Percentiles rank a stretch among this genome's conserved stretches.
phyloP scores from a whole-genome alignment of 2,888 invertebrate genomes.

The Coecobrya sp. region DNA sequence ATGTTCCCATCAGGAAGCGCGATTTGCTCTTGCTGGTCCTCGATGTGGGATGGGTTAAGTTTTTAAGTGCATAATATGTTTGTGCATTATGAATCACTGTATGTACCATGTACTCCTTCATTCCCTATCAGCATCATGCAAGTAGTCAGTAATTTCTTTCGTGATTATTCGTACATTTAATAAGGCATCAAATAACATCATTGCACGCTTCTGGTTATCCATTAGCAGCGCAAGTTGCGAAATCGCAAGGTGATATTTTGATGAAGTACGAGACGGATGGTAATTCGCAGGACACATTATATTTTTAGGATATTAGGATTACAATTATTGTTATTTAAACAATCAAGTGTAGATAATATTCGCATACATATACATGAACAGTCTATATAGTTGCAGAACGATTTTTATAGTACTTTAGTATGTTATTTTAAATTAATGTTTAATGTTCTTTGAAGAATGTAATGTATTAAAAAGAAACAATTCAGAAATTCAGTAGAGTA shows the following conservation, averaged over 20 bases:
- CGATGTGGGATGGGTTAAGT: slow-evolving; percentile 68
- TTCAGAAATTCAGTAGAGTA: not conserved
- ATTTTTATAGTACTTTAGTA: not conserved
- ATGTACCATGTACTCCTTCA: not conserved
- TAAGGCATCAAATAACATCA: slow-evolving; percentile 74
- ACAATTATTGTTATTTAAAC: not conserved
- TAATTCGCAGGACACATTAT: not conserved
- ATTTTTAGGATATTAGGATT: not conserved
- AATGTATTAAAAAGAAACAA: slow-evolving; percentile 15
- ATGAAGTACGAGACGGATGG: slow-evolving; percentile 56
- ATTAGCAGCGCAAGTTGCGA: slow-evolving; percentile 63
- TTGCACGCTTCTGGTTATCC: slow-evolving; percentile 4
- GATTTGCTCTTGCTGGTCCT: slow-evolving; percentile 57
- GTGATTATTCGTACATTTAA: slow-evolving; percentile 78
- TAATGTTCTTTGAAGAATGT: not conserved
- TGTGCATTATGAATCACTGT: slow-evolving; percentile 61
- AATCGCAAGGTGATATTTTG: slow-evolving; percentile 74
- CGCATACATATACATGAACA: no score
- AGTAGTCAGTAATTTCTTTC: slow-evolving; percentile 17
- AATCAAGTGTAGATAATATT: no score
- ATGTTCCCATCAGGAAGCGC: slow-evolving; percentile 75
- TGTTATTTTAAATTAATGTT: slow-evolving; percentile 1
- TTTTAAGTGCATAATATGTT: slow-evolving; percentile 16
- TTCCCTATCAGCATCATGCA: slow-evolving; percentile 10
- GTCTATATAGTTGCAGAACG: no score